Evolutionary conservation across 2,797 vertebrate genomes (phyloP).

Genomic region (Sebastes steindachneri): DNA sequence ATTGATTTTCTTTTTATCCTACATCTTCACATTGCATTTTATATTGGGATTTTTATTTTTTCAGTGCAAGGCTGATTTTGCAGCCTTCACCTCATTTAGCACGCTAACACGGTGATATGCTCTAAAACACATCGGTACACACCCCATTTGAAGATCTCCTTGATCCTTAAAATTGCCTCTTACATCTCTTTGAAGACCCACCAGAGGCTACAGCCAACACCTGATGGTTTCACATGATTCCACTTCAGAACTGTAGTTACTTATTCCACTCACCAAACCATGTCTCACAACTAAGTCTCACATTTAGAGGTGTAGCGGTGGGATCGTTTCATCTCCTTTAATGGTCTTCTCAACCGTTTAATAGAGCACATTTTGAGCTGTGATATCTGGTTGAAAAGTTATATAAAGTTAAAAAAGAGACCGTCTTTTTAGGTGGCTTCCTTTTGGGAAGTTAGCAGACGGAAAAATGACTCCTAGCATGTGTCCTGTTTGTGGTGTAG

Average conservation of each 20-base stretch:
- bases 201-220: constrained; percentile 2
- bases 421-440: background rate
- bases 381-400: background rate
- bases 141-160: background rate
- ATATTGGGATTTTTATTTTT: background rate
- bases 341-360: background rate
- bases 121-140: background rate
- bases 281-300: background rate
- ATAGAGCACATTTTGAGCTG: background rate
- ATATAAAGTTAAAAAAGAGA: background rate
- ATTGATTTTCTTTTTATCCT: constrained; percentile 19
- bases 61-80: background rate
- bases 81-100: background rate
- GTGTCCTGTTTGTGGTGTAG: too few relatives aligned
- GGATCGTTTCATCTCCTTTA: background rate
- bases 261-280: background rate
- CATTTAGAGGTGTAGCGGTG: background rate
- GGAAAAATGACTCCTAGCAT: background rate
- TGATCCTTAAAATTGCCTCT: background rate
- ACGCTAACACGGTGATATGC: background rate
- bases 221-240: constrained; percentile 1
- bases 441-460: background rate
- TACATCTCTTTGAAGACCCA: background rate
- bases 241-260: background rate
- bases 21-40: background rate